Base-by-base conservation (phyloP, 2,797 vertebrate species). In the Chromobotia macracanthus region DNA sequence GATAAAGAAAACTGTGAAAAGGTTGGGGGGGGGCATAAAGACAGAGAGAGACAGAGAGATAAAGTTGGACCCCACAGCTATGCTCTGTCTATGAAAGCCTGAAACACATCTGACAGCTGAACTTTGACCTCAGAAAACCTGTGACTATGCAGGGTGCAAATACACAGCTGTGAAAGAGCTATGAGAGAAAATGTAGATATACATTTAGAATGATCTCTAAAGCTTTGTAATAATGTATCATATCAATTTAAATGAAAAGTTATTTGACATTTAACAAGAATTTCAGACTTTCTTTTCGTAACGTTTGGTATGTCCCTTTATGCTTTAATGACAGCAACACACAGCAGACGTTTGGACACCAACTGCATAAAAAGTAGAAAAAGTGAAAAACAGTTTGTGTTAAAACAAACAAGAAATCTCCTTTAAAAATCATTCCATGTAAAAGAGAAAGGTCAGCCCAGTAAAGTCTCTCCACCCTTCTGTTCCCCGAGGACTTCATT, bases 41-140 rank as follows among this genome's bases (percentile, higher is more conserved):
- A 55, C 16, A 63, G 50, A 1, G 23, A 15, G 50, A 15, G 50
- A 15, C 23, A 35, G 18, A 10, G 5, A 12, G 35, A 28, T 28
- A 28, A 28, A 28, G 28, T 28, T 28, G 28, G 28, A 28, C 28
- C 1, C 28, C 56, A 10, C n/a, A 60, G 31, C 56, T 15, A 13
- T 31, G 55, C 21, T 18, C 25, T 70, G 16, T 55, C 58, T 53
- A 38, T 72, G 51, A 8, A 21, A 35, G 41, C n/a, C 38, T 64
- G 41, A 51, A 75, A 80, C 58, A 80, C 51, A 70, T 65, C 55
- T 55, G 61, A 80, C 75, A 64, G 50, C 16, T 72, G 71, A 85
- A 50, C 75, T n/a, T 51, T 68, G 75, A 76, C 71, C 84, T 28
- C n/a, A 51, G 64, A 7, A 15, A 71, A 69, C 66, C 66, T 15